Evolutionary conservation across 1,140 invertebrate genomes (phyloP), one percentile per base, ranked within the genome.

Genomic region (Drosophila pectinifera): DNA sequence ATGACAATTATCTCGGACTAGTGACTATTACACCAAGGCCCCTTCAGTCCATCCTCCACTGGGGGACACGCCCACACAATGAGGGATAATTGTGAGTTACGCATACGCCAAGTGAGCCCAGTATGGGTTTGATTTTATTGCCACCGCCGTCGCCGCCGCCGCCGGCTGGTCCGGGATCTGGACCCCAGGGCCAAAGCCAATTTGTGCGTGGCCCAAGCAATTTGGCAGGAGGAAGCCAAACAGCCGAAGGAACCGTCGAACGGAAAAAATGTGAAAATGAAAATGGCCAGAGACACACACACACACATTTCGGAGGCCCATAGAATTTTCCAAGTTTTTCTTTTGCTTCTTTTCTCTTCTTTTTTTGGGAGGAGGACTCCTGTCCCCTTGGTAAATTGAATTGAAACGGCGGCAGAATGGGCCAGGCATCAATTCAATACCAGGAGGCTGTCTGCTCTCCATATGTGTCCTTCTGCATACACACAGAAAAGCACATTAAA

Each of bases 41-140:
- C 28, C 38, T 1, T 22, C 49, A 53, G 49, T 36, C 18, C 34
- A 46, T 16, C 26, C 42, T 51, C 24, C 41, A 11, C 22, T 7
- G 16, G 34, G 26, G 49, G 82, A 51, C 64, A 85, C 83, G 55
- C 82, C 82, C 82, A 88, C 79, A 75, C 82, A 83, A 79, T 86
- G 58, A 73, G 62, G 70, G 62, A 88, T 88, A 83, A 88, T 88
- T 86, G 82, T 88, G 75, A 85, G 83, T 86, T 86, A 86, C 82
- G 82, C 82, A 86, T 75, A 86, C 78, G 83, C 74, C 83, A 76
- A 76, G 73, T 88, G 78, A 8, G 61, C 63, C 61, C 54, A 59
- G 72, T 68, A 67, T 68, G 69, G 64, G 69, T 76, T 78, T 86
- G 74, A 88, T 78, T 86, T 88, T 86, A 88, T 86, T 86, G 83